A percentile compares a stretch with the other conserved stretches of the same genome.
Evolutionary conservation across 2,113 vertebrate species (phyloP).

Genomic region (Gallinago jamesoni): DNA sequence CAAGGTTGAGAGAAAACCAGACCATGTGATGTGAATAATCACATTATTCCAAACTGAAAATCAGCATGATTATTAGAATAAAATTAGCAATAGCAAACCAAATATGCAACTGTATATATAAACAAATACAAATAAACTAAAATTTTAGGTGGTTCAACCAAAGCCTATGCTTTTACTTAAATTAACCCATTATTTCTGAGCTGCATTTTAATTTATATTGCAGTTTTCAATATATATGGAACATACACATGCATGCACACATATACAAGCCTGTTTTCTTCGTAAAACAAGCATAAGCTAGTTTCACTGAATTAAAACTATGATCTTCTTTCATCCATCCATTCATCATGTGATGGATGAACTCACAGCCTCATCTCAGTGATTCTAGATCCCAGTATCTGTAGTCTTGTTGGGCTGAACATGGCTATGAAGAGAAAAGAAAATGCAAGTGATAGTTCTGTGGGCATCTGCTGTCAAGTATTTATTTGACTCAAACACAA

Average conservation of each 20-base stretch:
- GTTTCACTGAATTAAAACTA: not conserved
- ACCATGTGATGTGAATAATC: not conserved
- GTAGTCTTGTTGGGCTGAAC: not conserved
- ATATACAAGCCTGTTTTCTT: not conserved
- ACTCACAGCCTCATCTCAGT: not conserved
- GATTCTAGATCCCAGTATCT: not conserved
- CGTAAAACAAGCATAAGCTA: not conserved
- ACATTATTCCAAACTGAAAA: not conserved
- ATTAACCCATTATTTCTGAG: not conserved
- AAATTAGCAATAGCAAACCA: not conserved
- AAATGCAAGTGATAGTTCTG: not conserved
- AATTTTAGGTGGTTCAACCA: not conserved
- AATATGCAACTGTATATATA: not conserved
- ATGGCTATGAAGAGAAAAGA: not conserved
- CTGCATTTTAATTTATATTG: not conserved
- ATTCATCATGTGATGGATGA: not conserved
- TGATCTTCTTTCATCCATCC: not conserved
- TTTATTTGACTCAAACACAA: not conserved
- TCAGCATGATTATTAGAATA: not conserved
- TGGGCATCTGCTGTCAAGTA: not conserved
- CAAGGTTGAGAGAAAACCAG: not conserved
- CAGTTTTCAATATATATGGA: not conserved
- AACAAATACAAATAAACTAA: not conserved
- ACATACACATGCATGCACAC: not conserved
- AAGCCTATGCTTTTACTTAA: not conserved